Evolutionary conservation across 2,113 vertebrate genomes (phyloP), one percentile per base, ranked within the genome.

Genomic region (Pheucticus melanocephalus): DNA sequence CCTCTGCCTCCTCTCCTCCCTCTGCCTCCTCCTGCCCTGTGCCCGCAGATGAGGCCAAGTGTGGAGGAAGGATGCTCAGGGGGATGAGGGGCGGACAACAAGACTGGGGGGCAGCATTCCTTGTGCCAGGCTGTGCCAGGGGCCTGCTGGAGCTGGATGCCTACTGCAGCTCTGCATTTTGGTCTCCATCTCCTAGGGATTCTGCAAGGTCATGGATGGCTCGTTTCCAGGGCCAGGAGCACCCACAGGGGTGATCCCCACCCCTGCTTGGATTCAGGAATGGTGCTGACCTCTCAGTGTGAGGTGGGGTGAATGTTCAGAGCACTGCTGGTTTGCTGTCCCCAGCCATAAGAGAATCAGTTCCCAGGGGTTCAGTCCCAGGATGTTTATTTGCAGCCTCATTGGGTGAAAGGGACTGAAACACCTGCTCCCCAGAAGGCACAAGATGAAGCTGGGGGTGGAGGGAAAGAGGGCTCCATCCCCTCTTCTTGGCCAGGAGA

Each of bases 231-330:
- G 31, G 31, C 11, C 19, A 18, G 54, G 18, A 88, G 50, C 10
- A 1, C 40, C 30, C 37, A 5, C 22, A 21, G 0, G 1, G 13
- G 33, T 1, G 0, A 25, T 88, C 7, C 10, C 31, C 48, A 42
- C 1, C 11, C 19, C 16, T 37, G 24, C n/a, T 19, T 15, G 22
- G 20, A 11, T 68, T 53, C 23, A 59, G 61, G 53, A 39, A 23
- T 1, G 0, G 4, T 7, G 8, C 37, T 21, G 73, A 33, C 9
- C 56, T 84, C 21, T 2, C 12, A 8, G 31, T 48, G 50, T 0
- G 4, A 48, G 21, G 8, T 12, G 20, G 17, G 14, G 17, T 4
- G 25, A 7, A 8, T 1, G 0, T n/a, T 45, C 37, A 17, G 28
- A 37, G 70, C 2, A 44, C 22, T 68, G 23, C 22, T 54, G 0